Conservation (phyloP, 2,888 invertebrate genomes). For the Mesopsocus fuscifrons region DNA sequence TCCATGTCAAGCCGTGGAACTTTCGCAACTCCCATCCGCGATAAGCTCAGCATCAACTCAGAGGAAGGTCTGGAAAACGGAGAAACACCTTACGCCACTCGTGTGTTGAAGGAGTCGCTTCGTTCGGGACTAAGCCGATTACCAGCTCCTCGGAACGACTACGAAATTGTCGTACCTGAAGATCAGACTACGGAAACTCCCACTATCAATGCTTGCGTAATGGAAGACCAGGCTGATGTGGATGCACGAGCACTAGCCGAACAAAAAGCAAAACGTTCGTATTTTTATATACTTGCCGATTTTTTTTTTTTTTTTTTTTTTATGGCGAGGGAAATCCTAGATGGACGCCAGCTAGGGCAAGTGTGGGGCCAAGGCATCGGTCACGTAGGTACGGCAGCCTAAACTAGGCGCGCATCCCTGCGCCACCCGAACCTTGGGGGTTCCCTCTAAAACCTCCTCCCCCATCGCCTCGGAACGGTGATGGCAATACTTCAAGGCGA, state of each 20-base stretch:
- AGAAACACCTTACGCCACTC: background rate
- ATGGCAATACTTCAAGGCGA: too few species aligned
- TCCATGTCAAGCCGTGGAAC: slow-evolving; percentile 27
- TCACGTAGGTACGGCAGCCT: too few species aligned
- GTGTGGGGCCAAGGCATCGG: too few species aligned
- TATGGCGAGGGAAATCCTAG: too few species aligned
- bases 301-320: slow-evolving; percentile 2
- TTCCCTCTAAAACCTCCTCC: too few species aligned
- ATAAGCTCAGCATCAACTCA: slow-evolving; percentile 87
- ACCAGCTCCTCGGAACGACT: slow-evolving; percentile 90
- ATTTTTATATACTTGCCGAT: background rate
- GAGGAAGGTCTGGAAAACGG: slow-evolving; percentile 47
- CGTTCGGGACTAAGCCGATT: slow-evolving; percentile 58
- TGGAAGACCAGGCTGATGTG: slow-evolving; percentile 76
- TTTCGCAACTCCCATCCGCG: slow-evolving; percentile 55
- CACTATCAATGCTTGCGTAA: slow-evolving; percentile 19
- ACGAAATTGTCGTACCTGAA: slow-evolving; percentile 94
- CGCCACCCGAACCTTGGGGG: too few species aligned
- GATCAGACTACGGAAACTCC: slow-evolving; percentile 31
- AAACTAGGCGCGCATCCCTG: too few species aligned
- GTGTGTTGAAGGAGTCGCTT: slow-evolving; percentile 42
- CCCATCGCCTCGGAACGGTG: too few species aligned
- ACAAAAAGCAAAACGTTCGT: slow-evolving; percentile 13
- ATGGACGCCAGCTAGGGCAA: too few species aligned
- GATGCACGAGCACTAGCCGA: slow-evolving; percentile 52